Evolutionary conservation across 2,888 invertebrate species (phyloP), one percentile per base, ranked within the genome.

Genomic region (Gymnosoma rotundatum): DNA sequence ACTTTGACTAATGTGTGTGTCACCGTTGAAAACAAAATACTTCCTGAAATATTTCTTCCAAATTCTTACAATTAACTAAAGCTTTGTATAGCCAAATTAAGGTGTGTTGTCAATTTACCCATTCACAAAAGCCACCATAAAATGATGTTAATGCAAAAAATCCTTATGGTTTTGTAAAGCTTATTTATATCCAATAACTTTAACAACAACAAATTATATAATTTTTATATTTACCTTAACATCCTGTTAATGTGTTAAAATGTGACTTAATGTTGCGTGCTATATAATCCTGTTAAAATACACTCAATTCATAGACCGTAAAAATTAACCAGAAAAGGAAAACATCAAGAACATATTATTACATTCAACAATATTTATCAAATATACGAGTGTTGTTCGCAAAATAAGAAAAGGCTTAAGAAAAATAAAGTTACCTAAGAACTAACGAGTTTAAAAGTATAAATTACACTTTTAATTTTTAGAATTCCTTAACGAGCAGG

Each of bases 241-340:
- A 63, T 78, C 70, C 78, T 78, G 78, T 72, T 64, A 72, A 85
- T 83, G 75, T 79, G 85, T 78, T 54, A 79, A 76, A 83, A 83
- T 82, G 73, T 60, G 72, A 78, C 64, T 82, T 85, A 85, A 85
- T 83, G 83, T 85, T 85, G 83, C 85, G 83, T 85, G 85, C 42
- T 20, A 36, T 61, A 75, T 83, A 85, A 85, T 85, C 83, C 85
- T 75, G 75, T 83, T 85, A 79, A 82, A 81, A 81, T 56, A 72
- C 76, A 80, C 66, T 76, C 67, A 73, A 54, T 80, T 42, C 60
- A 58, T 36, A 70, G 66, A 80, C 75, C 80, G 70, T 83, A 76
- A 79, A 80, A 80, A 80, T 75, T 76, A 72, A 48, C 45, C 20
- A 61, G 36, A 67, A 45, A 52, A 70, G 20, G 3, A 50, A 67